Conservation (phyloP, 2,797 vertebrate species). For the Hippocampus kuda region DNA sequence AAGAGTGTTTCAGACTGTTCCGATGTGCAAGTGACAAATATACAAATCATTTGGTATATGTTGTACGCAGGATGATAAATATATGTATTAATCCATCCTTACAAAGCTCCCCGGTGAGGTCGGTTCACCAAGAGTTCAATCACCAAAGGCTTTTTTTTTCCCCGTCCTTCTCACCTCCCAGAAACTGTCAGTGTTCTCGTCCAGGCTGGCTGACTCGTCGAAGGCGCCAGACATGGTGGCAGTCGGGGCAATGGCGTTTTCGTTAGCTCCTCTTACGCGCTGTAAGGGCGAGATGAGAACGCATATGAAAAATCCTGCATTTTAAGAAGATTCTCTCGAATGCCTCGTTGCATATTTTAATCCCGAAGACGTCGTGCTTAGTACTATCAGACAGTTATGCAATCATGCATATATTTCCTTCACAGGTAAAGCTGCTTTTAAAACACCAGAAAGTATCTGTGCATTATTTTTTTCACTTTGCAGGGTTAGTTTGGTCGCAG, state of each 20-base stretch:
- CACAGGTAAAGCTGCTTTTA: background rate
- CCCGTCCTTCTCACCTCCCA: slow-evolving; percentile 80
- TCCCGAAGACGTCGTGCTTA: background rate
- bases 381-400: background rate
- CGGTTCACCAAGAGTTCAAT: slow-evolving; percentile 27
- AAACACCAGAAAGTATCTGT: background rate
- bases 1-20: too few relatives aligned
- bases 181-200: slow-evolving; percentile 91
- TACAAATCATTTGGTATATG: background rate
- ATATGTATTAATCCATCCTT: background rate
- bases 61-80: background rate
- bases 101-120: background rate
- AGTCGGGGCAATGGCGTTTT: background rate
- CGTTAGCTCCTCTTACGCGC: slow-evolving; percentile 48
- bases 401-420: background rate
- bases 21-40: background rate
- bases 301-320: background rate
- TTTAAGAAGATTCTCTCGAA: background rate
- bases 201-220: slow-evolving; percentile 74
- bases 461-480: background rate
- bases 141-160: background rate
- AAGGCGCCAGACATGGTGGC: slow-evolving; percentile 82
- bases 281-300: slow-evolving; percentile 27
- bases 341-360: background rate
- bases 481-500: background rate